phyloP scores from a whole-genome alignment of 2,113 vertebrate species.

The Mohoua ochrocephala region DNA sequence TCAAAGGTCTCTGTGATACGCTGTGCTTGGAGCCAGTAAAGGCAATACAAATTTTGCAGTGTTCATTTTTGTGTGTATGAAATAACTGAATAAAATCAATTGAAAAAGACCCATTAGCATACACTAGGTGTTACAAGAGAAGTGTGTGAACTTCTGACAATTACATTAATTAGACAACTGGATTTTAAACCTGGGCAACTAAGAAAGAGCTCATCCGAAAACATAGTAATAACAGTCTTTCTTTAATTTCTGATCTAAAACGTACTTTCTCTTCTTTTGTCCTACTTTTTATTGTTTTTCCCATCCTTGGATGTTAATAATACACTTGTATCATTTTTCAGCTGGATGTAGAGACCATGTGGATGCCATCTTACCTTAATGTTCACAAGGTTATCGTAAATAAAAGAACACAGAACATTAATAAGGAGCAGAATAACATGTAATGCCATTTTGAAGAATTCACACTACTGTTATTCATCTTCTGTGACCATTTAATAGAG shows the following conservation, averaged over 20 bases:
- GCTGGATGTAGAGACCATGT: neutral
- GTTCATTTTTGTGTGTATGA: neutral
- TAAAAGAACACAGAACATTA: conserved; percentile 43
- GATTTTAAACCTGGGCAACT: neutral
- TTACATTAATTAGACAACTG: neutral
- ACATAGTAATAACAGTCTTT: neutral
- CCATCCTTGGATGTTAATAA: neutral
- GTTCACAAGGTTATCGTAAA: conserved; percentile 33
- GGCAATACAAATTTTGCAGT: neutral
- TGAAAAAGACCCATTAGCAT: neutral
- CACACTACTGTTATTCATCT: conserved; percentile 47
- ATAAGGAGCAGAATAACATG: conserved; percentile 10
- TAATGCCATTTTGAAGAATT: conserved; percentile 42
- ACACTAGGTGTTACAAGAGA: neutral
- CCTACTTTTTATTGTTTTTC: neutral
- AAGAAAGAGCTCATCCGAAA: neutral
- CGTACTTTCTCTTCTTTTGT: neutral
- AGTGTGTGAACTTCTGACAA: neutral
- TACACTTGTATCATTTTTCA: neutral
- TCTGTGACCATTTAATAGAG: conserved; percentile 63
- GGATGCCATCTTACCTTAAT: conserved; percentile 1
- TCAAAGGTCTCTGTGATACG: neutral
- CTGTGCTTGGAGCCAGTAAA: neutral
- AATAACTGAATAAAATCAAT: neutral
- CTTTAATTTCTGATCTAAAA: neutral